phyloP scores from a whole-genome alignment of 2,113 vertebrate genomes.

The Pygoscelis antarcticus region DNA sequence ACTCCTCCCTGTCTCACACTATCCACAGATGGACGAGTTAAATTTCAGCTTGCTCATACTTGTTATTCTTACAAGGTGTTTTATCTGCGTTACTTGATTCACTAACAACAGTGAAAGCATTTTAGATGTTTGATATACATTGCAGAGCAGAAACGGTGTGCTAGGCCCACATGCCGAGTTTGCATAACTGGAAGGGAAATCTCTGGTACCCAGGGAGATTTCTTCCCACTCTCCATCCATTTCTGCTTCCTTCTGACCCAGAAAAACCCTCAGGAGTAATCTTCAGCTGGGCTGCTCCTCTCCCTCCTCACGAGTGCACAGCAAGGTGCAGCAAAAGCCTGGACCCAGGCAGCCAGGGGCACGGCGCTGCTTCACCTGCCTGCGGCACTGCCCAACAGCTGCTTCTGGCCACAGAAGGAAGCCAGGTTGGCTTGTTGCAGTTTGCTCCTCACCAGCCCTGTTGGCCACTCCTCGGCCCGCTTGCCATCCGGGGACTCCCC shows the following conservation, averaged over 20 bases:
- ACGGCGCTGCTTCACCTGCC: not conserved
- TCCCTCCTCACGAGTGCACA: fast-evolving
- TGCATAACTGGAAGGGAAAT: not conserved
- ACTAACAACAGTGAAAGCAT: not conserved
- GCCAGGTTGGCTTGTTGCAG: fast-evolving
- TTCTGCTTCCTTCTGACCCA: not conserved
- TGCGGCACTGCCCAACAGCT: no score
- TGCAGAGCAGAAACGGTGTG: not conserved
- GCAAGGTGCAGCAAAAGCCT: not conserved
- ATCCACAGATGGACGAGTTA: not conserved
- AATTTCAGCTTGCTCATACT: not conserved
- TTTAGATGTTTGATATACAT: not conserved
- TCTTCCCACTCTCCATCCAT: not conserved
- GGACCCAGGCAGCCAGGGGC: not conserved
- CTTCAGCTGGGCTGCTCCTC: not conserved
- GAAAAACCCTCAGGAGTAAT: not conserved
- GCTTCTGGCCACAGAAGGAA: no score
- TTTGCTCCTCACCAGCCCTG: not conserved
- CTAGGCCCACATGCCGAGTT: fast-evolving
- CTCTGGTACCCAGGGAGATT: not conserved
- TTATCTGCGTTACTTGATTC: not conserved
- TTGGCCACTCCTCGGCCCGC: not conserved
- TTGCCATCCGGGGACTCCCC: fast-evolving
- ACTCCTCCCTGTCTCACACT: not conserved
- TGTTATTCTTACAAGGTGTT: not conserved